These are phyloP conservation scores for Lordiphosa andalusiaca DNA, from an alignment of 2,888 invertebrate genomes.

Conservation along the genomic window DNA sequence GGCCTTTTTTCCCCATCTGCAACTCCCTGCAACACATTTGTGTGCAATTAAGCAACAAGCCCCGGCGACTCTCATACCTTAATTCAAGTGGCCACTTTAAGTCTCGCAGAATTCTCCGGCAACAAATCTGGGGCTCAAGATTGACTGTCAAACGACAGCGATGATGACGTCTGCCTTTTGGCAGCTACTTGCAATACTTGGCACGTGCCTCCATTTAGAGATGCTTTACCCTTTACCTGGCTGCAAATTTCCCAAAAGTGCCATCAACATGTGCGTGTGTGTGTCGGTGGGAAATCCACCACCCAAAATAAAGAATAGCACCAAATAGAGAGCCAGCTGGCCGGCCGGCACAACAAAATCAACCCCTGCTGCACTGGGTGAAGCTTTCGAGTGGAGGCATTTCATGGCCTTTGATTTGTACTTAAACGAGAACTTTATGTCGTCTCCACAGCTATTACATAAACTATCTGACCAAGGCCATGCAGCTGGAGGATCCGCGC, in stretches of 20 bases:
- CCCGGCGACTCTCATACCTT: slow-evolving; percentile 60
- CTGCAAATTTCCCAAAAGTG: slow-evolving; percentile 40
- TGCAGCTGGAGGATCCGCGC: slow-evolving; percentile 90
- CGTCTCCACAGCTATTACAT: slow-evolving; percentile 85
- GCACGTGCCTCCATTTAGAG: slow-evolving; percentile 60
- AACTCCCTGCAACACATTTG: slow-evolving; percentile 7
- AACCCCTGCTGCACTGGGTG: slow-evolving; percentile 36
- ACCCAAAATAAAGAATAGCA: slow-evolving; percentile 12
- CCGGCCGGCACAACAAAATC: slow-evolving; percentile 32
- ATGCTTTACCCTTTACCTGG: slow-evolving; percentile 24
- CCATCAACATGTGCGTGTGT: slow-evolving; percentile 33
- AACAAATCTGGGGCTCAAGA: slow-evolving; percentile 52
- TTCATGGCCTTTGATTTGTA: slow-evolving; percentile 57
- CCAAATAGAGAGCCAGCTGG: neutral
- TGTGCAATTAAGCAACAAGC: slow-evolving; percentile 61
- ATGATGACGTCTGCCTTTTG: slow-evolving; percentile 53
- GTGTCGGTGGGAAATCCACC: slow-evolving; percentile 33
- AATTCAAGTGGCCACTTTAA: slow-evolving; percentile 63
- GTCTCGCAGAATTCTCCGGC: slow-evolving; percentile 9
- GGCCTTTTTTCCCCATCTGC: neutral
- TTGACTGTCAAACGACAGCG: slow-evolving; percentile 58
- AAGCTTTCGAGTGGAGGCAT: slow-evolving; percentile 29
- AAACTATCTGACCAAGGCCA: slow-evolving; percentile 87
- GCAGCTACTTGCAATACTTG: slow-evolving; percentile 56
- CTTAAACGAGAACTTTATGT: slow-evolving; percentile 38